phyloP scores from a whole-genome alignment of 2,113 vertebrate genomes.

The Carettochelys insculpta region DNA sequence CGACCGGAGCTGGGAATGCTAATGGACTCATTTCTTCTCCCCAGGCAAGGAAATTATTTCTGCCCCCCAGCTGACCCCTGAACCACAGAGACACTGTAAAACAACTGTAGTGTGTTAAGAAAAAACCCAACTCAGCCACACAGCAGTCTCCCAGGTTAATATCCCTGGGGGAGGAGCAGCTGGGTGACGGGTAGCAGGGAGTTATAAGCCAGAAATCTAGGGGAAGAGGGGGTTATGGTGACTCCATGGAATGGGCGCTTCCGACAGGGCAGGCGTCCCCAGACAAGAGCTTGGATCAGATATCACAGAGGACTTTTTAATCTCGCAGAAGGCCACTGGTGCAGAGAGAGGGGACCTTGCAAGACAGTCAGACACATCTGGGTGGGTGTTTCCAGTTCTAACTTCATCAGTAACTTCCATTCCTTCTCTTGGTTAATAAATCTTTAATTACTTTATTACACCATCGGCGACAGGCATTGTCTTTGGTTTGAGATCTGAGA shows the following conservation, averaged over 20 bases:
- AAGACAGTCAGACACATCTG: background rate
- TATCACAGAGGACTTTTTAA: background rate
- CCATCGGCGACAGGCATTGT: background rate
- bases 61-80: conserved; percentile 63
- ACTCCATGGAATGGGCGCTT: background rate
- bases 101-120: conserved; percentile 66
- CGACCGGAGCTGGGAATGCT: conserved; percentile 47
- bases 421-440: background rate
- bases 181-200: background rate
- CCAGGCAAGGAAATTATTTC: conserved; percentile 65
- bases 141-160: conserved; percentile 54
- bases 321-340: background rate
- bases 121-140: conserved; percentile 57
- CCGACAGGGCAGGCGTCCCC: background rate
- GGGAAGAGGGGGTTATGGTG: too few relatives aligned
- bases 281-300: background rate
- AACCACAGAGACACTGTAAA: conserved; percentile 69
- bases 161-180: conserved; percentile 9
- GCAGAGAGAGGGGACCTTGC: too few relatives aligned
- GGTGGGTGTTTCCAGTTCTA: background rate
- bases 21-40: conserved; percentile 61
- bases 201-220: background rate
- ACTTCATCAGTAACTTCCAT: background rate
- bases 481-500: background rate
- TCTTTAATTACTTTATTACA: background rate